Conservation (phyloP, 2,888 invertebrate species). For the Stratiomys singularior region DNA sequence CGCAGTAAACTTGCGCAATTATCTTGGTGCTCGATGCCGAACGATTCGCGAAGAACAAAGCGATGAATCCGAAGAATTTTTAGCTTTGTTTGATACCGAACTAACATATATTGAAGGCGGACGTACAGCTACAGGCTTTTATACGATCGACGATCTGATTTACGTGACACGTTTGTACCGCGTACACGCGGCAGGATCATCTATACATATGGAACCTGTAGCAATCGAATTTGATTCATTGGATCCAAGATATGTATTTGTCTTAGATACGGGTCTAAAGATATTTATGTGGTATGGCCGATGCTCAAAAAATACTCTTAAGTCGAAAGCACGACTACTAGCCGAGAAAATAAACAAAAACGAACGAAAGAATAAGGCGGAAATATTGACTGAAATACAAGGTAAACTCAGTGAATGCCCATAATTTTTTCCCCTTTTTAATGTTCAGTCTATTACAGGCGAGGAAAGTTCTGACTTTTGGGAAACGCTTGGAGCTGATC, state of each 20-base stretch:
- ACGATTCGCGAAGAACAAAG: conserved; percentile 96
- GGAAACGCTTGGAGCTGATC: conserved; percentile 71
- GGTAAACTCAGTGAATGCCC: conserved; percentile 63
- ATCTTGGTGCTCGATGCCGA: conserved; percentile 91
- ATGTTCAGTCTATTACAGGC: conserved; percentile 62
- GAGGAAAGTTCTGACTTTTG: conserved; percentile 89
- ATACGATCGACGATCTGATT: conserved; percentile 91
- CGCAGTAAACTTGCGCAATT: conserved; percentile 96
- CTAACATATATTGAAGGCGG: conserved; percentile 97
- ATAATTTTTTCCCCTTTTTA: neutral
- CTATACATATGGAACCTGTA: conserved; percentile 91
- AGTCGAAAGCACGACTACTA: conserved; percentile 80
- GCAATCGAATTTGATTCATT: conserved; percentile 76
- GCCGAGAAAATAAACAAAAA: conserved; percentile 99
- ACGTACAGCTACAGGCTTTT: conserved; percentile 97
- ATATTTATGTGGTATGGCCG: conserved; percentile 89
- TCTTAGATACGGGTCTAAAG: conserved; percentile 86
- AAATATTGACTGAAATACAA: conserved; percentile 85
- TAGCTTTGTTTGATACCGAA: conserved; percentile 88
- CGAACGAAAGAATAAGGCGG: conserved; percentile 94
- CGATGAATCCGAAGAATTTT: conserved; percentile 96
- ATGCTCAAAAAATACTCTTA: conserved; percentile 86
- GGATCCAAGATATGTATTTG: conserved; percentile 91
- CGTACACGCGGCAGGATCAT: conserved; percentile 87
- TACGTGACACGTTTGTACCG: conserved; percentile 87